Evolutionary conservation across 1,140 invertebrate genomes (phyloP).

Genomic region (Adelges cooleyi): DNA sequence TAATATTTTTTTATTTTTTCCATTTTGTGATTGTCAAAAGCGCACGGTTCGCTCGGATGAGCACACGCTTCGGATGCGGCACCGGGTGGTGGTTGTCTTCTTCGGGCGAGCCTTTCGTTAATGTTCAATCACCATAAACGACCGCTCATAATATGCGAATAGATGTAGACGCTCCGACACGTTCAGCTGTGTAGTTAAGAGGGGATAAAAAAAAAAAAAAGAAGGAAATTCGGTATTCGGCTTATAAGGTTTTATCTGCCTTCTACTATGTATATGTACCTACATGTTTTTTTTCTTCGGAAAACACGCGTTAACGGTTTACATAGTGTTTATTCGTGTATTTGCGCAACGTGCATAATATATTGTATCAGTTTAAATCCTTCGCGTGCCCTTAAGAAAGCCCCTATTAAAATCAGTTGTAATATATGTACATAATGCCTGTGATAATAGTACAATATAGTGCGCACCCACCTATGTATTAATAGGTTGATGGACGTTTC

Average conservation of each 20-base stretch:
- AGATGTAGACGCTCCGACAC: background rate
- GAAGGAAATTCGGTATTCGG: background rate
- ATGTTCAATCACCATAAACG: slow-evolving; percentile 24
- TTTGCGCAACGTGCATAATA: no score
- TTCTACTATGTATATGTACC: no score
- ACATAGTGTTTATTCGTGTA: no score
- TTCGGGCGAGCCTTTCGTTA: background rate
- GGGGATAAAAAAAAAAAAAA: background rate
- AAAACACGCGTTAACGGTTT: slow-evolving; percentile 16
- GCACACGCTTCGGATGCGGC: slow-evolving; percentile 3
- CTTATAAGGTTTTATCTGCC: no score
- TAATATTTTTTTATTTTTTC: background rate
- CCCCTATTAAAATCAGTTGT: no score
- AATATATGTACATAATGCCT: no score
- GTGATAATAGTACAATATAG: no score
- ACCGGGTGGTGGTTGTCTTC: background rate
- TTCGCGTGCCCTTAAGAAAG: background rate
- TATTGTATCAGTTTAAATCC: no score
- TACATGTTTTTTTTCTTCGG: background rate
- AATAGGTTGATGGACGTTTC: no score
- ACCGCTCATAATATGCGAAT: background rate
- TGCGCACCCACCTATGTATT: no score
- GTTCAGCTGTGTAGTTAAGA: background rate
- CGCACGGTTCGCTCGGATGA: slow-evolving; percentile 17
- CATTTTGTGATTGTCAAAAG: slow-evolving; percentile 5